Evolutionary conservation across 2,888 invertebrate genomes (phyloP), one percentile per base, ranked within the genome.

Genomic region (Cinara cedri): DNA sequence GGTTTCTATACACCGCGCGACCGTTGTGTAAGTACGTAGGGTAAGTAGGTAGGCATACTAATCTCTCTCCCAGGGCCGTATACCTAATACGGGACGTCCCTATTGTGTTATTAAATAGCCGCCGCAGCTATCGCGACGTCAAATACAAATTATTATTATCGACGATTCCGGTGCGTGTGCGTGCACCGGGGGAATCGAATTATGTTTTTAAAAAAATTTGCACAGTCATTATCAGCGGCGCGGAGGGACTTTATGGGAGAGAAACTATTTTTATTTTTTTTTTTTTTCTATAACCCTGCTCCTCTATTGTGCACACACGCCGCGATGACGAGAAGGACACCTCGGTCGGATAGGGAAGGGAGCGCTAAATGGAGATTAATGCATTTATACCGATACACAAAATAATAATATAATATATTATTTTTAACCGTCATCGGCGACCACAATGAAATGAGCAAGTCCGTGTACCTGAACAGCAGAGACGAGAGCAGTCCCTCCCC

Each of bases 141-240:
- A 68, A 76, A 68, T 76, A 76, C 76, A 76, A 76, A 76, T 76
- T 76, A 76, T 76, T 76, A 76, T 76, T n/a, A n/a, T n/a, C n/a
- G n/a, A n/a, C 57, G 76, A 76, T 76, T 68, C 55, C 57, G 26
- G 46, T 24, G 57, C 60, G 68, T n/a, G 57, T 34, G 34, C 34
- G 34, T 34, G 34, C 34, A 34, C n/a, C n/a, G n/a, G 34, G 34
- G 76, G 66, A 46, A 68, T 34, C 34, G 34, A 34, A 34, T 34
- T 34, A 34, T 34, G 6, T 34, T 34, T 34, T 4, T 34, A 34
- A 34, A 34, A 34, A 34, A 68, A 68, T 55, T 46, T 68, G 51
- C 66, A n/a, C 68, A 34, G 34, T 76, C 76, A 68, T 57, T 57
- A 68, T n/a, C 34, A 34, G 34, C 11, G n/a, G n/a, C 60, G n/a